Evolutionary conservation across 2,113 vertebrate genomes (phyloP).

Genomic region (Fulmarus glacialis): DNA sequence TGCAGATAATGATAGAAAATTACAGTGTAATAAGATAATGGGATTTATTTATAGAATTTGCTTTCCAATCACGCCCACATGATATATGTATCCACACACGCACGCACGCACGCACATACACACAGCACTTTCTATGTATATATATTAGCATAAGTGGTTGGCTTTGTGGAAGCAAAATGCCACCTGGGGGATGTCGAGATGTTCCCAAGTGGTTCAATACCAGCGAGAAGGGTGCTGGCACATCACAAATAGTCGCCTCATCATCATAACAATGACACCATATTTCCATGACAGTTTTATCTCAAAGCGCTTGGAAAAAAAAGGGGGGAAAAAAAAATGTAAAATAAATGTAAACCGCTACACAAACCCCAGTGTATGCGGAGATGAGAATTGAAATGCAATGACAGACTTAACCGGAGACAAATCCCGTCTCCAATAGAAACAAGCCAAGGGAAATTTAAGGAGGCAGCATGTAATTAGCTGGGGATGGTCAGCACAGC

Average conservation of each 20-base stretch:
- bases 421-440: conserved; percentile 36
- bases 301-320: not conserved
- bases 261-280: conserved; percentile 61
- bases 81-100: not conserved
- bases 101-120: not conserved
- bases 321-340: not conserved
- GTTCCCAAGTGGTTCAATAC: conserved; percentile 34
- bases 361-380: not conserved
- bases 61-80: conserved; percentile 46
- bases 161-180: conserved; percentile 51
- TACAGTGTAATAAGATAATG: conserved; percentile 67
- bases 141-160: conserved; percentile 56
- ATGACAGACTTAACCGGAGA: not conserved
- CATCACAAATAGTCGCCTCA: conserved; percentile 46
- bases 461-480: conserved; percentile 41
- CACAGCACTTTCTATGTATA: conserved; percentile 13
- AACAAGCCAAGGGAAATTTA: conserved; percentile 52
- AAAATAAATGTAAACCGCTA: not conserved
- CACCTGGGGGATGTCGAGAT: conserved; percentile 58
- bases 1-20: conserved; percentile 65
- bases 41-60: conserved; percentile 68
- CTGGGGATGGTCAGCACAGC: conserved; percentile 31
- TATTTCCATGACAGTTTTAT: conserved; percentile 17
- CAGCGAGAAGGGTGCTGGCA: conserved; percentile 29
- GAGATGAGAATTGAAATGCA: conserved; percentile 34